Percentiles rank a stretch among this genome's conserved stretches.
Evolutionary conservation across 2,888 invertebrate species (phyloP).

Genomic region (Chrysina gloriosa): DNA sequence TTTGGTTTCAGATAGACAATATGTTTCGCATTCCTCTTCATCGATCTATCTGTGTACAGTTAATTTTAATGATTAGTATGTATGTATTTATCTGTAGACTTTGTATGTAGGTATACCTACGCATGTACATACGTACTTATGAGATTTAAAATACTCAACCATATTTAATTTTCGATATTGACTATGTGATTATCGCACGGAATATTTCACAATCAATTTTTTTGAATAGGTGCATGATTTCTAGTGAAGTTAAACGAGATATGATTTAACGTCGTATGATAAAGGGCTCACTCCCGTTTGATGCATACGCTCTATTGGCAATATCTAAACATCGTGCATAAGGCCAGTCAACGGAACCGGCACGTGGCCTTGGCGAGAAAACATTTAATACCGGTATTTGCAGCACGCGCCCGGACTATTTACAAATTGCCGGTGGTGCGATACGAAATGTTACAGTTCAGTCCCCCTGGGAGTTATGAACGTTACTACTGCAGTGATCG

Average conservation of each 20-base stretch:
- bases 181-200: constrained; percentile 17
- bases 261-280: constrained; percentile 29
- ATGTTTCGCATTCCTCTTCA: too few relatives aligned
- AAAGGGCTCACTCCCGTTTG: constrained; percentile 30
- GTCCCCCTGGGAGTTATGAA: constrained; percentile 32
- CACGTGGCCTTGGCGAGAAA: constrained; percentile 64
- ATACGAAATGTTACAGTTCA: constrained; percentile 47
- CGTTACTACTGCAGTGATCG: constrained; percentile 31
- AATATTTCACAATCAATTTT: constrained; percentile 25
- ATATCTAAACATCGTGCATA: constrained; percentile 44
- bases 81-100: too few relatives aligned
- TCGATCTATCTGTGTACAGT: too few relatives aligned
- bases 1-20: too few relatives aligned
- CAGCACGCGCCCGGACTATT: constrained; percentile 63
- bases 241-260: constrained; percentile 31
- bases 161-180: constrained; percentile 7
- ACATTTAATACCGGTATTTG: constrained; percentile 64
- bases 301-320: constrained; percentile 44
- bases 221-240: constrained; percentile 21
- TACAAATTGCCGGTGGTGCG: constrained; percentile 64
- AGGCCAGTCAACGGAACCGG: constrained; percentile 49
- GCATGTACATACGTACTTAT: too few relatives aligned
- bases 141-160: too few relatives aligned
- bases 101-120: too few relatives aligned
- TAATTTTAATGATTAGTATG: too few relatives aligned